Percentiles rank a stretch among this genome's conserved stretches.
These are phyloP conservation scores for Parauchenoglanis punctatus DNA, from an alignment of 2,797 vertebrate genomes.

Conservation along the genomic window DNA sequence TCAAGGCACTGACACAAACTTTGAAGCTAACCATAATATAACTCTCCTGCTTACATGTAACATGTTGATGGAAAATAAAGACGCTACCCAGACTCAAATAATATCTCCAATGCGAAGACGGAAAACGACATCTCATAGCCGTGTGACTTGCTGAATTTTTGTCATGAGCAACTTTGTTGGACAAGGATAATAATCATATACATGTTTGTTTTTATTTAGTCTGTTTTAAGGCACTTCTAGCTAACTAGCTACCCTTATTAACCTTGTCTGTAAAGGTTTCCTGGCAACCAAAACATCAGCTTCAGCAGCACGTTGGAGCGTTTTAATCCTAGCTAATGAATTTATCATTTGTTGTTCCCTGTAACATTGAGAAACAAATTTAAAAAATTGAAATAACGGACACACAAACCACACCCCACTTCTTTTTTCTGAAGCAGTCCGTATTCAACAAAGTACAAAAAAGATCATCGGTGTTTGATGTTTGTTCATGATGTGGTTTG, in stretches of 20 bases:
- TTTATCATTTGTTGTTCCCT: not conserved
- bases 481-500: conserved; percentile 5
- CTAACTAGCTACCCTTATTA: not conserved
- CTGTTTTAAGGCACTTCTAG: not conserved
- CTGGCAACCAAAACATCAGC: not conserved
- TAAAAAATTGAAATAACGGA: not conserved
- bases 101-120: not conserved
- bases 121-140: not conserved
- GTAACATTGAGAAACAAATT: not conserved
- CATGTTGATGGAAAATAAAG: not conserved
- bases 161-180: not conserved
- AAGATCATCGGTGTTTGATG: conserved; percentile 13
- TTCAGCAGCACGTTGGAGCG: not conserved
- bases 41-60: not conserved
- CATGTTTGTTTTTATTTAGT: not conserved
- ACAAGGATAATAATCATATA: not conserved
- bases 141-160: not conserved
- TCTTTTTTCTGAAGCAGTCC: not conserved
- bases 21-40: not conserved
- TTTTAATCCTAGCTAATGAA: not conserved
- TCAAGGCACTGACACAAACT: not conserved
- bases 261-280: not conserved
- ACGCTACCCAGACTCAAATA: not conserved
- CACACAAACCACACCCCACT: not conserved
- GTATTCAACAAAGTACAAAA: not conserved